Conservation (phyloP, 2,888 invertebrate species). For the Leistus spinibarbis region DNA sequence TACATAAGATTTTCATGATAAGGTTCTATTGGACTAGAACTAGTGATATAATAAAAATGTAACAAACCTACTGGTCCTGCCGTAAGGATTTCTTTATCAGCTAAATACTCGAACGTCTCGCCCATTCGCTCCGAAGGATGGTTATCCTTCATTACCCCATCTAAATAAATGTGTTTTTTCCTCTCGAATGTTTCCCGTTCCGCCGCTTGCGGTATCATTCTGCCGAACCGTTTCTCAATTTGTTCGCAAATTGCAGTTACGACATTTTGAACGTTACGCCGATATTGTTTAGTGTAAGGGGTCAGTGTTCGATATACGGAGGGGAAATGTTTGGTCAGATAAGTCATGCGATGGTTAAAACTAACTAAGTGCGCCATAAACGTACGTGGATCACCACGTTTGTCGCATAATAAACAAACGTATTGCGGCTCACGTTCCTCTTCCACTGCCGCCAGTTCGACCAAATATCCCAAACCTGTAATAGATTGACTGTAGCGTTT, state of each 20-base stretch:
- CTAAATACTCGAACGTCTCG: constrained; percentile 60
- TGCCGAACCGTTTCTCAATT: constrained; percentile 77
- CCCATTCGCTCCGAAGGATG: constrained; percentile 70
- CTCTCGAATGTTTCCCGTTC: constrained; percentile 73
- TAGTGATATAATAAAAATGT: background rate
- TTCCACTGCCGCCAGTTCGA: constrained; percentile 72
- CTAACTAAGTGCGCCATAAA: constrained; percentile 80
- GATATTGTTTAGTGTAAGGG: constrained; percentile 66
- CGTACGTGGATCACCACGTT: constrained; percentile 78
- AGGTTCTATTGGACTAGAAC: no score
- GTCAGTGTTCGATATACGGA: constrained; percentile 65
- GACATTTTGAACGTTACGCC: constrained; percentile 57
- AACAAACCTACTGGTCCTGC: constrained; percentile 28
- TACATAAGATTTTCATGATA: no score
- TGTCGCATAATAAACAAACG: constrained; percentile 78
- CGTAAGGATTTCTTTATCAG: constrained; percentile 53
- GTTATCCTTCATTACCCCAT: constrained; percentile 68
- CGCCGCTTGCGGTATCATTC: constrained; percentile 69
- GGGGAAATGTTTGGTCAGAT: constrained; percentile 69
- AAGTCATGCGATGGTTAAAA: constrained; percentile 76
- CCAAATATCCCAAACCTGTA: constrained; percentile 79
- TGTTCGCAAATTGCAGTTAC: constrained; percentile 67
- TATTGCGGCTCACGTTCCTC: constrained; percentile 73
- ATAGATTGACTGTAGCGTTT: constrained; percentile 55
- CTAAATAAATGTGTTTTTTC: constrained; percentile 65